These are phyloP conservation scores for Lepidurus couesii DNA, from an alignment of 1,140 invertebrate species.

Conservation along the genomic window DNA sequence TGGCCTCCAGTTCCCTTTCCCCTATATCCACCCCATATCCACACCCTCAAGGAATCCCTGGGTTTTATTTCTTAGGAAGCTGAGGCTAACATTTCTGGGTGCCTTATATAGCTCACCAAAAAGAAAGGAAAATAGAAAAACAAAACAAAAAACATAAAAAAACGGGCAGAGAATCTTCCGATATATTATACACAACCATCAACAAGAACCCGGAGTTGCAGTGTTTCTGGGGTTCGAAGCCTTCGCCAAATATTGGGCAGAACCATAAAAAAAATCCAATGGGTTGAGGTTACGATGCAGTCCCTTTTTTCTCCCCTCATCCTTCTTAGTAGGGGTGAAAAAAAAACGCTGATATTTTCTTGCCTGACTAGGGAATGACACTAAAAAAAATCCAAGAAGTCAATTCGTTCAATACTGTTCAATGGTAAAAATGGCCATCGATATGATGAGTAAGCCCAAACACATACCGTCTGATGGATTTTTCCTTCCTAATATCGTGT, in stretches of 20 bases:
- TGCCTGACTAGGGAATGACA: not conserved
- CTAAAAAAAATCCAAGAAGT: not conserved
- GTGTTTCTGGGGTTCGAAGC: not conserved
- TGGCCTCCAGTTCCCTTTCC: not conserved
- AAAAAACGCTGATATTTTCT: not conserved
- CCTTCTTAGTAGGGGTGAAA: not conserved
- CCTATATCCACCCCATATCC: not conserved
- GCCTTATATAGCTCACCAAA: not conserved
- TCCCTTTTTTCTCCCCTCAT: not conserved
- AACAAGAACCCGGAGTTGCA: not conserved
- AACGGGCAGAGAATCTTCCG: not conserved
- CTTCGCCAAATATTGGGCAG: slow-evolving; percentile 10
- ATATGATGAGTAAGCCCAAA: too few species aligned
- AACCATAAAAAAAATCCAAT: not conserved
- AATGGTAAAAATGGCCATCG: too few species aligned
- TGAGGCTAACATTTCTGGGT: not conserved
- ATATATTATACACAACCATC: slow-evolving; percentile 18
- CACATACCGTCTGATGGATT: too few species aligned
- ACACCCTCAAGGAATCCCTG: not conserved
- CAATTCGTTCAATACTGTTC: too few species aligned
- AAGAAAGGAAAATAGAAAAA: not conserved
- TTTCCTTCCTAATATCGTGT: too few species aligned
- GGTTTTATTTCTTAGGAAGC: not conserved
- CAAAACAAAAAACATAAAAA: not conserved
- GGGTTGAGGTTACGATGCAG: not conserved